Evolutionary conservation across 2,888 invertebrate species (phyloP), one percentile per base, ranked within the genome.

Genomic region (Tenthredo distinguenda): DNA sequence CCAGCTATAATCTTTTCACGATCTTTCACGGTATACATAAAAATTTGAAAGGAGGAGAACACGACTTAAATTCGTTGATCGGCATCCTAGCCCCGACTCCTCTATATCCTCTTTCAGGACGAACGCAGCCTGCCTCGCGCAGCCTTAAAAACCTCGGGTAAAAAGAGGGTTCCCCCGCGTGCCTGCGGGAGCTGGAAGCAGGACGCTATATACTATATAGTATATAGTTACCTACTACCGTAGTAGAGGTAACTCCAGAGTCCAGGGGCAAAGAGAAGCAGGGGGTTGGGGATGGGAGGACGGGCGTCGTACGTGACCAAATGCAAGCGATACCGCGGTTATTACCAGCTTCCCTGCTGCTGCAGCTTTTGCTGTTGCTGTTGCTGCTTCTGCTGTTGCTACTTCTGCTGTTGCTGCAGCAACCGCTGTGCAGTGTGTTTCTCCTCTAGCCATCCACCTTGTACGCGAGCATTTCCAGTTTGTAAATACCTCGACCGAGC

Each of bases 401-500:
- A 43, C 21, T 40, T n/a, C 18, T 71, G 71, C 72, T n/a, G 18
- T 15, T 34, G 21, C 43, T n/a, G 76, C 76, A 7, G 47, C 43
- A 10, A n/a, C 9, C 55, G 9, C 40, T 37, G 34, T 37, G 18
- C 50, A 34, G 50, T 15, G 55, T 55, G 55, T 55, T 77, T 77
- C 77, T 77, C 50, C 55, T 77, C 77, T 77, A 74, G 68, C 43
- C 26, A 40, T 37, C 18, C n/a, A 55, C n/a, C 55, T 55, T n/a
- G 55, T 31, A 47, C 40, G 85, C 86, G 88, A 87, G 86, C 89
- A 89, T 91, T 91, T 91, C 87, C 88, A 86, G 89, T 88, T 90
- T 84, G 90, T 90, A 91, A 91, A 91, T 90, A 91, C 89, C 43
- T 68, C 68, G 7, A 34, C 68, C 12, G 34, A 68, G 88, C 89